Percentiles rank a stretch among this genome's conserved stretches.
Conservation (phyloP, 2,797 vertebrate species). For the Leuciscus waleckii region DNA sequence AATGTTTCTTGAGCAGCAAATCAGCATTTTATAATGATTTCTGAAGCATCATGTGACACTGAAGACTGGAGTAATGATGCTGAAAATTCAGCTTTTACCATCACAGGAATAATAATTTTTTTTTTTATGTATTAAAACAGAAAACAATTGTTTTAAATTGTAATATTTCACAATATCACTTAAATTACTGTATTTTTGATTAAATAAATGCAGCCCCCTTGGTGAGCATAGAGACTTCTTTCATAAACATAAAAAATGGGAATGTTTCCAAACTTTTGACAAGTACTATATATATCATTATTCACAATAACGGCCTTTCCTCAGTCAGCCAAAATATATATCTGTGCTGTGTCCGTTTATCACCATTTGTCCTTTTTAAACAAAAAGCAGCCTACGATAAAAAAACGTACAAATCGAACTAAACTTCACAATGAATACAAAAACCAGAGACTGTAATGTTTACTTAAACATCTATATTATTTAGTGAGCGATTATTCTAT, state of each 20-base stretch:
- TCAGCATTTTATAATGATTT: background rate
- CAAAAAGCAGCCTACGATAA: background rate
- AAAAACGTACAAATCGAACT: background rate
- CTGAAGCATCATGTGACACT: background rate
- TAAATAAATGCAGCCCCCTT: background rate
- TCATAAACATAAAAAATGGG: background rate
- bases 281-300: background rate
- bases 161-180: no score
- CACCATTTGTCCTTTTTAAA: slow-evolving; percentile 16
- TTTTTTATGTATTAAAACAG: no score
- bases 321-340: slow-evolving; percentile 22
- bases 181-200: no score
- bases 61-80: background rate
- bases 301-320: background rate
- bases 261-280: background rate
- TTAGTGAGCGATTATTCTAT: slow-evolving; percentile 30
- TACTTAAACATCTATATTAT: slow-evolving; percentile 35
- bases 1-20: background rate
- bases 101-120: no score
- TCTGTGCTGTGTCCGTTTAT: slow-evolving; percentile 20
- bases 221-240: background rate
- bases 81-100: background rate
- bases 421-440: slow-evolving; percentile 11
- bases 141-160: background rate
- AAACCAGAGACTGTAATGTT: slow-evolving; percentile 38